Percentiles rank a stretch among this genome's conserved stretches.
phyloP scores from a whole-genome alignment of 2,888 invertebrate genomes.

The Brachyopa scutellaris region DNA sequence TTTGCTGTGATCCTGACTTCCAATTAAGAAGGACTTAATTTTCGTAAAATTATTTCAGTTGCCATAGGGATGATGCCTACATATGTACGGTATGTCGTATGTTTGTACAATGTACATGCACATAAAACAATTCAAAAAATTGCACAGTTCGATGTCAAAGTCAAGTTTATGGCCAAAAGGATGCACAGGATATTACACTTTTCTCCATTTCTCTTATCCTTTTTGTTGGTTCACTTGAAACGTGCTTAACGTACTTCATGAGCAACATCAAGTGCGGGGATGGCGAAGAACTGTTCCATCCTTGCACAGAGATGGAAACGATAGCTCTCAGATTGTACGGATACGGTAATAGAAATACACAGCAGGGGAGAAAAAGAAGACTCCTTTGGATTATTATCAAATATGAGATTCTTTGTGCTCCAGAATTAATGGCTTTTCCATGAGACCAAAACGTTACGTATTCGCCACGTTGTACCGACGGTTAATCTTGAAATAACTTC shows the following conservation, averaged over 20 bases:
- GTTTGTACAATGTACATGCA: too few species aligned
- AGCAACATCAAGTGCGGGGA: not conserved
- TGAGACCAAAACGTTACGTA: slow-evolving; percentile 23
- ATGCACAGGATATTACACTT: slow-evolving; percentile 18
- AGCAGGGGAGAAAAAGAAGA: slow-evolving; percentile 1
- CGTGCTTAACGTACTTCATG: slow-evolving; percentile 30
- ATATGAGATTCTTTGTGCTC: slow-evolving; percentile 36
- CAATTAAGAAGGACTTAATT: slow-evolving; percentile 37
- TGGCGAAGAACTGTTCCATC: not conserved
- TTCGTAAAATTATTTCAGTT: slow-evolving; percentile 39
- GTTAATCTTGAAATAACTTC: slow-evolving; percentile 8
- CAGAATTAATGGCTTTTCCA: slow-evolving; percentile 23
- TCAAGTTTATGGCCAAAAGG: slow-evolving; percentile 46
- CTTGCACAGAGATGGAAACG: not conserved
- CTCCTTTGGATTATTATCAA: slow-evolving; percentile 37
- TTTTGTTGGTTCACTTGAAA: not conserved
- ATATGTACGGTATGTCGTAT: too few species aligned
- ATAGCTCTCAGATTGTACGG: not conserved
- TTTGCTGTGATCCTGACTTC: not conserved
- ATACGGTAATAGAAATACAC: slow-evolving; percentile 9
- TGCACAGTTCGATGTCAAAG: slow-evolving; percentile 39
- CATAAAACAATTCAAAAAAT: slow-evolving; percentile 29
- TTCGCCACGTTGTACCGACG: not conserved
- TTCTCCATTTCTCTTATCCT: not conserved
- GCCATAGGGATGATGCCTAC: slow-evolving; percentile 1